These are phyloP conservation scores for Liposcelis brunnea DNA, from an alignment of 2,888 invertebrate genomes.

Conservation along the genomic window DNA sequence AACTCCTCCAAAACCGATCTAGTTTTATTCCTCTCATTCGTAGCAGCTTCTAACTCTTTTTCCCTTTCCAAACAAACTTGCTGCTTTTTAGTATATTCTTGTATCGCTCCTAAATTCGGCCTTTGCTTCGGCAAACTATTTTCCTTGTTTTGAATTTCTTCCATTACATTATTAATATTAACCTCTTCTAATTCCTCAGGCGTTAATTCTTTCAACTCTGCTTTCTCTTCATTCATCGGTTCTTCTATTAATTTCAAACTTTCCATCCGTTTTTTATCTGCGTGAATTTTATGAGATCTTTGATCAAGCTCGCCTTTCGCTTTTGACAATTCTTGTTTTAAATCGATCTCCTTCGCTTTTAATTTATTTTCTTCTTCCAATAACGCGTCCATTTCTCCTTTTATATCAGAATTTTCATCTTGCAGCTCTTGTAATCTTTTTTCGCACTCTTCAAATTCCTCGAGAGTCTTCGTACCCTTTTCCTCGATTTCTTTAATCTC, in stretches of 20 bases:
- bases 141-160: constrained; percentile 37
- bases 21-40: constrained; percentile 56
- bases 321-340: constrained; percentile 32
- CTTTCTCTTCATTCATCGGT: constrained; percentile 1
- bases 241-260: constrained; percentile 20
- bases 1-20: constrained; percentile 49
- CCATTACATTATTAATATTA: constrained; percentile 38
- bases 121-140: constrained; percentile 43
- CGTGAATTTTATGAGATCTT: constrained; percentile 39
- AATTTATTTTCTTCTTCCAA: constrained; percentile 46
- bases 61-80: constrained; percentile 54
- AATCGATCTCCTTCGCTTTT: constrained; percentile 53
- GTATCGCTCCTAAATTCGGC: constrained; percentile 56
- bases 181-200: constrained; percentile 46
- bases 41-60: constrained; percentile 64
- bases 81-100: constrained; percentile 37
- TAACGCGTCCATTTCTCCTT: constrained; percentile 43
- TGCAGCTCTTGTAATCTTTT: constrained; percentile 25
- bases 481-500: constrained; percentile 19
- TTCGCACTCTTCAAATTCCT: neutral
- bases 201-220: constrained; percentile 35
- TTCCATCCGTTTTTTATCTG: constrained; percentile 24
- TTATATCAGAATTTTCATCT: constrained; percentile 39
- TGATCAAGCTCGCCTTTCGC: neutral
- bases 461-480: constrained; percentile 17